A percentile compares a stretch with the other conserved stretches of the same genome.
phyloP scores from a whole-genome alignment of 2,797 vertebrate species.

The Cephalopachus bancanus region DNA sequence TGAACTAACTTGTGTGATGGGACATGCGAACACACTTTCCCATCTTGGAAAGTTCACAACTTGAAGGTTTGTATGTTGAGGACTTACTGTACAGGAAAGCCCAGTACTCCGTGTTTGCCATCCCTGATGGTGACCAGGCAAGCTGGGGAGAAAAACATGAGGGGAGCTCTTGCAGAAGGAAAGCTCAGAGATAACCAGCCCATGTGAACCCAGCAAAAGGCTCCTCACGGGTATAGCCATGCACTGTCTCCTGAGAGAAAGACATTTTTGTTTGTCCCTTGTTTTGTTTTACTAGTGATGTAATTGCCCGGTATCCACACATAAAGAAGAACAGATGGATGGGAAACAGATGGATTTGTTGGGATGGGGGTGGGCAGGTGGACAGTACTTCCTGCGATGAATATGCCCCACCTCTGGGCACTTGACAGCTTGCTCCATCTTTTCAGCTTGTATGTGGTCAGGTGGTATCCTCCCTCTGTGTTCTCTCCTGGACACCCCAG shows the following conservation, averaged over 20 bases:
- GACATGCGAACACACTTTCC: no score
- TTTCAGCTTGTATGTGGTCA: rapidly evolving
- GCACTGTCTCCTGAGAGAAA: neutral
- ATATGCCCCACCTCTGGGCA: no score
- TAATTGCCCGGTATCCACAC: neutral
- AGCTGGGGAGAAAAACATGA: rapidly evolving
- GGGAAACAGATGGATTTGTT: neutral
- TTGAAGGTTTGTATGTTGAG: no score
- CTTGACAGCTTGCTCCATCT: no score
- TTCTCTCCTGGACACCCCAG: rapidly evolving
- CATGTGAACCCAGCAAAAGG: rapidly evolving
- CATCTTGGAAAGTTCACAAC: no score
- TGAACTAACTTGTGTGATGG: no score
- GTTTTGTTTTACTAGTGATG: neutral
- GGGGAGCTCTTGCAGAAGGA: neutral
- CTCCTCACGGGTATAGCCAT: neutral
- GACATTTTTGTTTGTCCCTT: neutral
- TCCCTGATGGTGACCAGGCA: neutral
- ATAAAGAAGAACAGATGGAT: rapidly evolving
- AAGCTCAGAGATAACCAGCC: neutral
- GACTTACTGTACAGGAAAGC: no score
- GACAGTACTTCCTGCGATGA: neutral
- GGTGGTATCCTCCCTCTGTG: neutral
- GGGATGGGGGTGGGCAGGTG: rapidly evolving
- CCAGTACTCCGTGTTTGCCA: no score